Evolutionary conservation across 2,113 vertebrate genomes (phyloP).

Genomic region (Protobothrops flavoviridis): DNA sequence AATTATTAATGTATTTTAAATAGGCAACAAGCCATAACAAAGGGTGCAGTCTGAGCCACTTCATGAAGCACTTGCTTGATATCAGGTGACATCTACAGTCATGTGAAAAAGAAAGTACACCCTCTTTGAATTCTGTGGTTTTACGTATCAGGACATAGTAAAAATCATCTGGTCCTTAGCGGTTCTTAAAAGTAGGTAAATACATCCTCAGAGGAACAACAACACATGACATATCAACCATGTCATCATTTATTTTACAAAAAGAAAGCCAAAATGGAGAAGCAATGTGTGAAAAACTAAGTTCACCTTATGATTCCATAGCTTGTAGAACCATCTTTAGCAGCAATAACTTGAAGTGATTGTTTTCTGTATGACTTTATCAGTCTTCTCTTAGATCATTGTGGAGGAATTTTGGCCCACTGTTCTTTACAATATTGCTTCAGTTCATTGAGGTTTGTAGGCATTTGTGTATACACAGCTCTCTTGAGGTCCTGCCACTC

Average conservation of each 20-base stretch:
- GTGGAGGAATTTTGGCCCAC: background rate
- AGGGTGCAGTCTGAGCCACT: background rate
- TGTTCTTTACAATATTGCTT: background rate
- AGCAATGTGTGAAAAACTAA: background rate
- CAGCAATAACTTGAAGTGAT: background rate
- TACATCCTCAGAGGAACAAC: background rate
- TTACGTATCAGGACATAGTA: background rate
- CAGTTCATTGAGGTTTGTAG: background rate
- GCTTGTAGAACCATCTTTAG: background rate
- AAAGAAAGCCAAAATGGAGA: background rate
- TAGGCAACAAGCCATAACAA: background rate
- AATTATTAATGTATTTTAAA: background rate
- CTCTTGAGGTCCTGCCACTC: background rate
- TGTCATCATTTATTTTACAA: background rate
- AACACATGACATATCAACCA: background rate
- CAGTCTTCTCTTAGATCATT: background rate
- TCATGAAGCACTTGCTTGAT: background rate
- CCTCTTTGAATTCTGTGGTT: background rate
- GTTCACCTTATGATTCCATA: background rate
- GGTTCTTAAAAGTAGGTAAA: background rate
- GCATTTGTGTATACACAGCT: background rate
- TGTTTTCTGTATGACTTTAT: background rate
- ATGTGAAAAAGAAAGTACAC: background rate
- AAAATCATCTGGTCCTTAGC: background rate
- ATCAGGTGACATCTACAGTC: background rate